phyloP scores from a whole-genome alignment of 2,113 vertebrate species.

The Rhabdomys dilectus region DNA sequence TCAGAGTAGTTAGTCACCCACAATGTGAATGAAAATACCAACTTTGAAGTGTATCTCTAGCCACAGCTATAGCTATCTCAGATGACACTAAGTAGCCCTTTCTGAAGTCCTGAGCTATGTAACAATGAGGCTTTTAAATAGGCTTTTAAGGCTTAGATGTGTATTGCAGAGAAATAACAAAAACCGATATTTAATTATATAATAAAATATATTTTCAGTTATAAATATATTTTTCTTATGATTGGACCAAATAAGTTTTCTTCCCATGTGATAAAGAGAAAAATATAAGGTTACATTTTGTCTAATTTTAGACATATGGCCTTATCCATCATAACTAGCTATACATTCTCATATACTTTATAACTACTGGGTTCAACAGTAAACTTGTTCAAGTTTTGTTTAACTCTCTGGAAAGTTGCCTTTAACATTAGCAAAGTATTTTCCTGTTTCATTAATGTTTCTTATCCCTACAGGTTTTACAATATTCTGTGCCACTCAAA shows the following conservation, averaged over 20 bases:
- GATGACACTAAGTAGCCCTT: background rate
- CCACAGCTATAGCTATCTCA: background rate
- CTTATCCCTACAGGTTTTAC: constrained; percentile 21
- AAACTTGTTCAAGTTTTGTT: constrained; percentile 31
- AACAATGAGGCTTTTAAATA: background rate
- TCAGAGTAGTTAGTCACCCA: background rate
- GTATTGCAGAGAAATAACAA: background rate
- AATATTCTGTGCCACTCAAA: constrained; percentile 45
- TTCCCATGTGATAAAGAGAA: constrained; percentile 12
- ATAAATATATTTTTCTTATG: constrained; percentile 4
- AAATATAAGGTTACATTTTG: constrained; percentile 22
- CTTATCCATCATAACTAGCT: constrained; percentile 6
- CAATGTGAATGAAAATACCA: background rate
- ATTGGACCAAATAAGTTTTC: background rate
- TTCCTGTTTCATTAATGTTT: constrained; percentile 10
- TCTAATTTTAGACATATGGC: background rate
- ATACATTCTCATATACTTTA: constrained; percentile 23
- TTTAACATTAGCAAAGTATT: constrained; percentile 60
- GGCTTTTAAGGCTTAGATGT: background rate
- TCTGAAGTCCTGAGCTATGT: background rate
- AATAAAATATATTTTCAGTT: constrained; percentile 18
- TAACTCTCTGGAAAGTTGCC: constrained; percentile 28
- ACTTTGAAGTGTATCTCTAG: background rate
- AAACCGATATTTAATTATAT: background rate
- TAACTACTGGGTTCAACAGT: constrained; percentile 13